Base-by-base conservation (phyloP, 2,888 invertebrate species). In the Ochropleura plecta region DNA sequence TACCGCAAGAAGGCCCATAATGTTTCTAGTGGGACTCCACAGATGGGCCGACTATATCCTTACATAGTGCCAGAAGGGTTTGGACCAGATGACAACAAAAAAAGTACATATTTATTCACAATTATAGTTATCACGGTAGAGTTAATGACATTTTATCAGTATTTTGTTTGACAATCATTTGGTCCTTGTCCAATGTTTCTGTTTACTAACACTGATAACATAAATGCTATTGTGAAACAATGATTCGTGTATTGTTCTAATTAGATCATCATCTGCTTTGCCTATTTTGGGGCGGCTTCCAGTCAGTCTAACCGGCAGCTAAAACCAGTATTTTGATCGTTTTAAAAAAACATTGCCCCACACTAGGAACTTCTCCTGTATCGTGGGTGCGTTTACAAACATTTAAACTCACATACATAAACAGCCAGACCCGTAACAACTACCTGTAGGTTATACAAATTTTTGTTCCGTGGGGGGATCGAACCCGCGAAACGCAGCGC, bases 131-230 rank as follows among this genome's bases (percentile, higher is more conserved):
- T n/a, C 18, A 42, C 30, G n/a, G 40, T 20, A 46, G 70, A 20
- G 14, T 57, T 57, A 70, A 76, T n/a, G 42, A 53, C 51, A 60
- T 62, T 53, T 79, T 76, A 76, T 76, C 76, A 62, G 16, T 16
- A 8, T 72, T 62, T 53, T 62, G 73, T 73, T 62, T 60, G 73
- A 71, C 79, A 75, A 44, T 48, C 78, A 77, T 46, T 68, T 51
- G 71, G 16, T 42, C 1, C 40, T 0, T 46, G 51, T 79, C 20
- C 46, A 42, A 60, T 16, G 46, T 70, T 59, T 60, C 18, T 76
- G 46, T 76, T 79, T 79, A 53, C 59, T 48, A 10, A 42, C 20
- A 60, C 68, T 48, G 70, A 75, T 77, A 69, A 68, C 14, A 16
- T 30, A 18, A 66, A 30, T 42, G 46, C 12, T 42, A 51, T 69